A percentile compares a stretch with the other conserved stretches of the same genome.
Conservation (phyloP, 2,113 vertebrate species). For the Actenoides hombroni region DNA sequence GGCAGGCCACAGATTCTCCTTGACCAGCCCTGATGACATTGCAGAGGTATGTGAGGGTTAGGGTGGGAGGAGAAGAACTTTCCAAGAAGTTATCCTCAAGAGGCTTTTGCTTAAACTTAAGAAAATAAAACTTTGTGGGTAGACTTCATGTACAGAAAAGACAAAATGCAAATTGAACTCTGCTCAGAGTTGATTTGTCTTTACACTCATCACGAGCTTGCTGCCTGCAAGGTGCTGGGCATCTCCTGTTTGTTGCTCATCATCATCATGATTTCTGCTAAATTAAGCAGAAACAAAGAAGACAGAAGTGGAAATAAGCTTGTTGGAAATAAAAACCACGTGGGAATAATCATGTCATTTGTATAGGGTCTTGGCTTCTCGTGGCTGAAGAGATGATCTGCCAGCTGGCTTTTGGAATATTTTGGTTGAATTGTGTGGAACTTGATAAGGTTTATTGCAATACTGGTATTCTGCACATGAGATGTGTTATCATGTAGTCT, state of each 20-base stretch:
- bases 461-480: background rate
- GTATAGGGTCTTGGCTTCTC: background rate
- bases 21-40: constrained; percentile 89
- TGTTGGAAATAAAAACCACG: background rate
- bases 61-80: background rate
- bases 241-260: background rate
- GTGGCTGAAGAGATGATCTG: background rate
- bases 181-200: background rate
- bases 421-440: background rate
- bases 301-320: background rate
- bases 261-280: background rate
- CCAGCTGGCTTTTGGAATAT: background rate
- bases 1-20: constrained; percentile 91
- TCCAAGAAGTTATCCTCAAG: background rate
- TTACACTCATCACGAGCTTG: background rate
- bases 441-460: background rate
- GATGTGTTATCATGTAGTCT: background rate
- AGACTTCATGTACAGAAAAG: accelerated
- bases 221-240: background rate
- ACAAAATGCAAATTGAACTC: accelerated
- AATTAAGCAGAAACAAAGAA: background rate
- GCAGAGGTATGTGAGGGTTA: constrained; percentile 81
- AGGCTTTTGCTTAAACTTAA: background rate
- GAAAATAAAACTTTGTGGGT: background rate
- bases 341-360: background rate